These are phyloP conservation scores for Iphiclides podalirius DNA, from an alignment of 2,888 invertebrate species.

Conservation along the genomic window DNA sequence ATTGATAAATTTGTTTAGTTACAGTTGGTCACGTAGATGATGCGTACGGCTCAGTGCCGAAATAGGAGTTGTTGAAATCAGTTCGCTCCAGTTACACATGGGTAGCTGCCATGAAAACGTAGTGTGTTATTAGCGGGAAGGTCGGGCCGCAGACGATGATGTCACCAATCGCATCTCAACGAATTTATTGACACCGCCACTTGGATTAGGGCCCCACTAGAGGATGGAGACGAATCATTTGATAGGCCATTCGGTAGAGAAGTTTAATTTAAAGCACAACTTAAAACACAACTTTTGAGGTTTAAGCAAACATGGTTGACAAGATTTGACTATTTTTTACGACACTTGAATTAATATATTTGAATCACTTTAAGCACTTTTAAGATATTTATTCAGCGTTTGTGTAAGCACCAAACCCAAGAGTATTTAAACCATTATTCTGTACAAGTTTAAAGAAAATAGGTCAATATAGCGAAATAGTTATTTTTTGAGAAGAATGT, in stretches of 20 bases:
- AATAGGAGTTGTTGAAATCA: slow-evolving; percentile 53
- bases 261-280: background rate
- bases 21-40: slow-evolving; percentile 15
- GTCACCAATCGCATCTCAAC: slow-evolving; percentile 63
- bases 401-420: too few relatives aligned
- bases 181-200: slow-evolving; percentile 65
- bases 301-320: too few relatives aligned
- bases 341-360: too few relatives aligned
- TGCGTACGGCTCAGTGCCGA: slow-evolving; percentile 40
- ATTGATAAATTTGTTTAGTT: slow-evolving; percentile 20
- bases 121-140: slow-evolving; percentile 65
- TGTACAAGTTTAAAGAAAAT: too few relatives aligned
- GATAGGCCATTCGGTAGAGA: background rate
- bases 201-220: slow-evolving; percentile 52
- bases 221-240: slow-evolving; percentile 1
- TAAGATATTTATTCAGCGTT: too few relatives aligned
- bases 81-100: slow-evolving; percentile 48
- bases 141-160: slow-evolving; percentile 62
- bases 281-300: slow-evolving; percentile 1
- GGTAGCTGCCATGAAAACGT: slow-evolving; percentile 51
- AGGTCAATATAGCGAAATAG: too few relatives aligned
- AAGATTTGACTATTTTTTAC: too few relatives aligned
- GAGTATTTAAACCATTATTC: too few relatives aligned
- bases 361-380: too few relatives aligned
- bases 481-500: too few relatives aligned